A percentile compares a stretch with the other conserved stretches of the same genome.
Conservation (phyloP, 1,140 invertebrate species). For the Drosophila repletoides region DNA sequence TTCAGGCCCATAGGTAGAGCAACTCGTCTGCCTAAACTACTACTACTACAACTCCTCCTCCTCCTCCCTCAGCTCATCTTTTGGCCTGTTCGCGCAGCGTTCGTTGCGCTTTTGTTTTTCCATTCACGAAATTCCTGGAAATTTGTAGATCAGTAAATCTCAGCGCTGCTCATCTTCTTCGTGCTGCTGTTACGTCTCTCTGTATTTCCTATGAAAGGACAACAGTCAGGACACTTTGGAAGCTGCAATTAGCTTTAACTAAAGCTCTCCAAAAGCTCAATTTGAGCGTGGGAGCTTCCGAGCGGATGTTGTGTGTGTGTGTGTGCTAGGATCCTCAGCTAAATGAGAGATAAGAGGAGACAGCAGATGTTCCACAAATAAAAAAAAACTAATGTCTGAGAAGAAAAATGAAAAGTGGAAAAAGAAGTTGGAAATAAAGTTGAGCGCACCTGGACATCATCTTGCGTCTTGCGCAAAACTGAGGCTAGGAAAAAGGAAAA, state of each 20-base stretch:
- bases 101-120: slow-evolving; percentile 75
- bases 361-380: slow-evolving; percentile 69
- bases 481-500: too few species aligned
- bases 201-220: slow-evolving; percentile 71
- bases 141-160: slow-evolving; percentile 79
- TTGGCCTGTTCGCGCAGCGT: slow-evolving; percentile 18
- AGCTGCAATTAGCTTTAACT: slow-evolving; percentile 57
- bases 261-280: slow-evolving; percentile 9
- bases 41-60: neutral
- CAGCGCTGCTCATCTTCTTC: slow-evolving; percentile 11
- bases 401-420: slow-evolving; percentile 18
- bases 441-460: slow-evolving; percentile 58
- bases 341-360: slow-evolving; percentile 1
- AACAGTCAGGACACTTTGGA: slow-evolving; percentile 51
- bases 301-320: slow-evolving; percentile 7
- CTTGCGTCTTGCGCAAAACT: slow-evolving; percentile 61
- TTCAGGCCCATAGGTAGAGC: slow-evolving; percentile 60
- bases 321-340: slow-evolving; percentile 11
- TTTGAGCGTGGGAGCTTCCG: slow-evolving; percentile 67
- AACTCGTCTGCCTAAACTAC: slow-evolving; percentile 27
- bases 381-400: slow-evolving; percentile 35
- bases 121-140: slow-evolving; percentile 75
- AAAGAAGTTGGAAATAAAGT: slow-evolving; percentile 10
- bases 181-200: neutral
- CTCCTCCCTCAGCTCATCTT: neutral